Base-by-base conservation (phyloP, 2,888 invertebrate species). In the Cephus nigrinus region DNA sequence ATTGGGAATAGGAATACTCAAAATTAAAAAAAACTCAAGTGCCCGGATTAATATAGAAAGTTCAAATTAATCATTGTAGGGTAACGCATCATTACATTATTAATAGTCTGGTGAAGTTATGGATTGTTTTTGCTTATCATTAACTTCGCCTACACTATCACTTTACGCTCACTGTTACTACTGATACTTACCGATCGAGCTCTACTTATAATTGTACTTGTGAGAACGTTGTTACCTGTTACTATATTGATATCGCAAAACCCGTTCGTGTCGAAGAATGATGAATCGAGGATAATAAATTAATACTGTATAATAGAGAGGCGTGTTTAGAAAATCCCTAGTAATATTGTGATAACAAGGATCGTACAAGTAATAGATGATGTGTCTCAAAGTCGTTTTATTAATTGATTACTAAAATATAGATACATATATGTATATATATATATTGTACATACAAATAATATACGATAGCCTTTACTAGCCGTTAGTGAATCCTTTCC, bases 211-310 rank as follows among this genome's bases (percentile, higher is more conserved):
- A 71, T 71, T n/a, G 31, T 71, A 71, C 71, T 71, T 71, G 71
- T 30, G 71, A 30, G 15, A 71, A 71, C 71, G 71, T 71, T 71
- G 71, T 71, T 71, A 71, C 71, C 71, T 71, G 71, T 71, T 71
- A 71, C 15, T 32, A 31, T 71, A 71, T 71, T 71, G 33, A 71
- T 71, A 71, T 71, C 31, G 71, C 40, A 55, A 55, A 71, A 32
- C 71, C 15, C 71, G 71, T 71, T 32, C 33, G 71, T 30, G 31
- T 71, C 33, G 4, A 12, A 71, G 71, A 55, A 55, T 33, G 71
- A 71, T 71, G 31, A 71, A 71, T 71, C 71, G 71, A 71, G 30
- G 12, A 31, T 71, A 71, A 71, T 71, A 32, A 71, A 31, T 71
- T 71, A 71, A 71, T 71, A 23, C 30, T 71, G 71, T 71, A 71